Evolutionary conservation across 2,797 vertebrate genomes (phyloP), one percentile per base, ranked within the genome.

Genomic region (Pogoniulus pusillus): DNA sequence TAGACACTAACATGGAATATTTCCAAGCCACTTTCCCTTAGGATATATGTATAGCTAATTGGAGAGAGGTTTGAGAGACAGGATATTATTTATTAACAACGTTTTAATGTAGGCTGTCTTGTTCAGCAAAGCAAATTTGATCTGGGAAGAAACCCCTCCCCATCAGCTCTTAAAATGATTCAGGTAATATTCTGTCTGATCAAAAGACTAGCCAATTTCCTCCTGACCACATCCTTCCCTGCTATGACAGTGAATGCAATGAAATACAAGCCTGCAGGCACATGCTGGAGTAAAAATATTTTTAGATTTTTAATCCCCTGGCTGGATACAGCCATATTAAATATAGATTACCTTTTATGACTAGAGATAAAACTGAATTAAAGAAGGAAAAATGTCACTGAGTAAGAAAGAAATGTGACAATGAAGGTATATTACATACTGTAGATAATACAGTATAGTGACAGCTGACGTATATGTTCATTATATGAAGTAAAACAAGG

Each of bases 281-380:
- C 75, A 78, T 57, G 59, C 47, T 78, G 16, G 88, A 91, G 90
- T 92, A 95, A 95, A 94, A 96, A 92, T 96, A 97, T 94, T 96
- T 91, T 94, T 96, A 94, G 95, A 89, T 85, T 81, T 81, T 92
- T 96, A 96, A 95, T 96, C 91, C 81, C 53, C 39, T 93, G 91
- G 71, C 68, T 94, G 84, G 87, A 94, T 81, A 91, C 58, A 87
- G 71, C 13, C 74, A 85, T 93, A 96, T 95, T 95, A 97, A 96
- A 96, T 88, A 96, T 93, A 94, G 84, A 96, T 96, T 94, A 80
- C 54, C 39, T 94, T 95, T 95, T 90, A 80, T 80, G 81, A 88
- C 64, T 81, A 41, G 59, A 94, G 93, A 96, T 95, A 96, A 93
- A 94, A 82, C 59, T 71, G 71, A 84, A 93, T 51, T 58, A 93